Conservation (phyloP, 2,888 invertebrate species). For the Parnassius apollo region DNA sequence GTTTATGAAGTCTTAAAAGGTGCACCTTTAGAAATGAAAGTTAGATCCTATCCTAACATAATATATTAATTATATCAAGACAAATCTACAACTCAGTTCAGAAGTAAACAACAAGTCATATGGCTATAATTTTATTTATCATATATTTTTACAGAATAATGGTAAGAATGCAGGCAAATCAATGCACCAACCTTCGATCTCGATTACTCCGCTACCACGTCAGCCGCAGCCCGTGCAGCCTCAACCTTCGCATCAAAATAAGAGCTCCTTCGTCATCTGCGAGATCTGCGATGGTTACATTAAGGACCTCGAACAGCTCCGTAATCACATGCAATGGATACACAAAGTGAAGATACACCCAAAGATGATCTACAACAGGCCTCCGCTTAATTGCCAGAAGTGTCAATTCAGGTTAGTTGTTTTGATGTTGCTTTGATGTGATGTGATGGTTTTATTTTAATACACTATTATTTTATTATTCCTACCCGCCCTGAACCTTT, state of each 20-base stretch:
- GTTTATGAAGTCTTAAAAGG: too few relatives aligned
- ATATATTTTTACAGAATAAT: constrained; percentile 42
- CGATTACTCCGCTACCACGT: constrained; percentile 94
- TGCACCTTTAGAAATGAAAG: too few relatives aligned
- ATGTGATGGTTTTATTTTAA: too few relatives aligned
- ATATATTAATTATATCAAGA: too few relatives aligned
- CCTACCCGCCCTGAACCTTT: too few relatives aligned
- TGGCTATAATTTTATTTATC: neutral
- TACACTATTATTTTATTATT: too few relatives aligned
- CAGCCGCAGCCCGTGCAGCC: constrained; percentile 58
- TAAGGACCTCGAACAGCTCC: constrained; percentile 94
- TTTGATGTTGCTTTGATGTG: neutral
- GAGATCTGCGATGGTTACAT: constrained; percentile 99
- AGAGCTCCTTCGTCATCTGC: constrained; percentile 94
- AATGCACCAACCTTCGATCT: constrained; percentile 86
- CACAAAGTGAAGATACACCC: constrained; percentile 98
- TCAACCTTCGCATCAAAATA: constrained; percentile 73
- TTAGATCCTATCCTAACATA: too few relatives aligned
- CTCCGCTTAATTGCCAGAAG: constrained; percentile 97
- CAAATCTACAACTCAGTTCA: too few relatives aligned
- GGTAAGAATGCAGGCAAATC: constrained; percentile 37
- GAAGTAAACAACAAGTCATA: neutral
- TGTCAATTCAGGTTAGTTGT: constrained; percentile 87
- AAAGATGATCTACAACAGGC: constrained; percentile 96
- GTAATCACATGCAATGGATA: constrained; percentile 99